These are phyloP conservation scores for Oscheius myriophilus DNA, from an alignment of 2,888 invertebrate species.

Conservation along the genomic window DNA sequence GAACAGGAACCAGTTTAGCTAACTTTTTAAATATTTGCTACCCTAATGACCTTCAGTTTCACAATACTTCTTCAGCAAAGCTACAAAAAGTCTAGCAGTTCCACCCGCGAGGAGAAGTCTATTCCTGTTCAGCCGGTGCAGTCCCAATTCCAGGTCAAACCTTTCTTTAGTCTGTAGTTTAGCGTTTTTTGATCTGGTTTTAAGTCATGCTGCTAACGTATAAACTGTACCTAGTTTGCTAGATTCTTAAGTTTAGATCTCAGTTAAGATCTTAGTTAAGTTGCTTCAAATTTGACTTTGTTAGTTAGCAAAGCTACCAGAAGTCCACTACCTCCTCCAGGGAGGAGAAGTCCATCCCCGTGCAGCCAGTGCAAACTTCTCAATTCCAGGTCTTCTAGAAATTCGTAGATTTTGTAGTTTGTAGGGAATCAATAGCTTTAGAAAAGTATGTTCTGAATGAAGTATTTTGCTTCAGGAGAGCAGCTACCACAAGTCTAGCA, in stretches of 20 bases:
- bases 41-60: not conserved
- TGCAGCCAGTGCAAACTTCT: slow-evolving; percentile 7
- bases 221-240: no score
- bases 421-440: no score
- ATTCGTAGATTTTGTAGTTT: not conserved
- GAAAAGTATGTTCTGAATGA: no score
- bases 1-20: no score
- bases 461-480: slow-evolving; percentile 29
- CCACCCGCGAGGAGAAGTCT: slow-evolving; percentile 15
- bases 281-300: no score
- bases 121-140: slow-evolving; percentile 26
- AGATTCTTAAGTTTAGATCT: no score
- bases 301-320: slow-evolving; percentile 19
- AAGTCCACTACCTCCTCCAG: slow-evolving; percentile 23
- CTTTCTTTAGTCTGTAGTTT: no score
- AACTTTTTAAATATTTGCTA: no score
- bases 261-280: no score
- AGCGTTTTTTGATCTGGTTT: no score
- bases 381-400: slow-evolving; percentile 10
- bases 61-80: slow-evolving; percentile 18
- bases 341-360: slow-evolving; percentile 24
- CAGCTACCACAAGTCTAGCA: slow-evolving; percentile 17
- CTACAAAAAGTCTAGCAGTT: slow-evolving; percentile 15
- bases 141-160: slow-evolving; percentile 1
- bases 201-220: no score